Percentiles rank a stretch among this genome's conserved stretches.
Conservation (phyloP, 2,888 invertebrate genomes). For the Chorisops tibialis region DNA sequence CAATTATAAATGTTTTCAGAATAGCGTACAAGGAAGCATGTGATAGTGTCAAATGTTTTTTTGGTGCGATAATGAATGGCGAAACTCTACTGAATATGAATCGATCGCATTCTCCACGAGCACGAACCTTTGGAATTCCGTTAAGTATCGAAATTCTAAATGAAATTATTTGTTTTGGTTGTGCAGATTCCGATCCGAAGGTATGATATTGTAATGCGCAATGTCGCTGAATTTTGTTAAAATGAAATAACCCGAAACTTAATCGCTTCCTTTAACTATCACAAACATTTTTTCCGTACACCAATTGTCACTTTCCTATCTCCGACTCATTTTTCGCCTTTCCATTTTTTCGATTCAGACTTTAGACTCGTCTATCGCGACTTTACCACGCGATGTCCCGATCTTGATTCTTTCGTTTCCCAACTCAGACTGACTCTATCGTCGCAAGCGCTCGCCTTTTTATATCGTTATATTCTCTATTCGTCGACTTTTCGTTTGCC, state of each 20-base stretch:
- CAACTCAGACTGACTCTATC: no score
- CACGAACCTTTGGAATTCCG: slow-evolving; percentile 44
- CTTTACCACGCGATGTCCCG: no score
- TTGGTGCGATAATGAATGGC: slow-evolving; percentile 44
- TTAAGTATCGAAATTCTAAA: slow-evolving; percentile 41
- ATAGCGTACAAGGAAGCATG: slow-evolving; percentile 38
- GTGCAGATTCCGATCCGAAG: slow-evolving; percentile 27
- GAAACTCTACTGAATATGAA: slow-evolving; percentile 36
- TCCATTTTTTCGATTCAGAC: no score
- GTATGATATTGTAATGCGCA: slow-evolving; percentile 27
- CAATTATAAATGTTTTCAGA: slow-evolving; percentile 9
- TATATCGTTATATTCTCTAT: no score
- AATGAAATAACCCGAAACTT: background rate
- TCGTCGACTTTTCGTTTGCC: no score
- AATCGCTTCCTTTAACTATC: no score
- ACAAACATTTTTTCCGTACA: no score
- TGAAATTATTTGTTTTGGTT: slow-evolving; percentile 40
- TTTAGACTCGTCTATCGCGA: no score
- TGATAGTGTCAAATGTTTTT: slow-evolving; percentile 40
- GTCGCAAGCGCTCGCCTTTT: no score
- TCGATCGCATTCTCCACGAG: slow-evolving; percentile 35
- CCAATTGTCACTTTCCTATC: no score
- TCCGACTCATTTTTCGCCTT: no score
- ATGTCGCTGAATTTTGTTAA: background rate
- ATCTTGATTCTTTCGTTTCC: no score